Evolutionary conservation across 1,140 invertebrate species (phyloP).

Genomic region (Carcinoscorpius rotundicauda): DNA sequence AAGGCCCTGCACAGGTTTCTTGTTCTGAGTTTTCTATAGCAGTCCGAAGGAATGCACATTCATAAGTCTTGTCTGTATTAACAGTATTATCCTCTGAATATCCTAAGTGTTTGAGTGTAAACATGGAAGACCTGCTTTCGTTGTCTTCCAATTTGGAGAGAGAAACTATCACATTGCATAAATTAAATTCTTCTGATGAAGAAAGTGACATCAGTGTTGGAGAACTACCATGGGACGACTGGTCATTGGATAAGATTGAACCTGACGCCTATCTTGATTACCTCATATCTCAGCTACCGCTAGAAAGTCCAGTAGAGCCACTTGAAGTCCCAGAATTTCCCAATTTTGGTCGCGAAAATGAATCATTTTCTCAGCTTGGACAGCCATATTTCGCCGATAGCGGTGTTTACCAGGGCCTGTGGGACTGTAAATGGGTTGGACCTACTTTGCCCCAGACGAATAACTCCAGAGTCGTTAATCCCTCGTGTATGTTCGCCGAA

Average conservation of each 20-base stretch:
- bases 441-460: too few species aligned
- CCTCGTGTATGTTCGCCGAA: too few species aligned
- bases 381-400: background rate
- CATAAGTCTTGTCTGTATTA: too few species aligned
- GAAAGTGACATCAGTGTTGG: background rate
- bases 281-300: background rate
- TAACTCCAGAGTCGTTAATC: too few species aligned
- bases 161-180: background rate
- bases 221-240: background rate
- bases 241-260: background rate
- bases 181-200: constrained; percentile 1
- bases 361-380: background rate
- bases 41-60: too few species aligned
- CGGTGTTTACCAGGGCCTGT: too few species aligned
- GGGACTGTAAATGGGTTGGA: too few species aligned
- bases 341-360: background rate
- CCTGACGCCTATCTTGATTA: background rate
- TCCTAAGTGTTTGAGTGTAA: too few species aligned
- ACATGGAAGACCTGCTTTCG: background rate
- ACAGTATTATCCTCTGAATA: too few species aligned
- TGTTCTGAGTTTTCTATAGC: too few species aligned
- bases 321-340: background rate
- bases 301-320: background rate
- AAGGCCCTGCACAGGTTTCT: too few species aligned
- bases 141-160: background rate